Base-by-base conservation (phyloP, 2,113 vertebrate genomes). In the Rhinolophus sinicus region DNA sequence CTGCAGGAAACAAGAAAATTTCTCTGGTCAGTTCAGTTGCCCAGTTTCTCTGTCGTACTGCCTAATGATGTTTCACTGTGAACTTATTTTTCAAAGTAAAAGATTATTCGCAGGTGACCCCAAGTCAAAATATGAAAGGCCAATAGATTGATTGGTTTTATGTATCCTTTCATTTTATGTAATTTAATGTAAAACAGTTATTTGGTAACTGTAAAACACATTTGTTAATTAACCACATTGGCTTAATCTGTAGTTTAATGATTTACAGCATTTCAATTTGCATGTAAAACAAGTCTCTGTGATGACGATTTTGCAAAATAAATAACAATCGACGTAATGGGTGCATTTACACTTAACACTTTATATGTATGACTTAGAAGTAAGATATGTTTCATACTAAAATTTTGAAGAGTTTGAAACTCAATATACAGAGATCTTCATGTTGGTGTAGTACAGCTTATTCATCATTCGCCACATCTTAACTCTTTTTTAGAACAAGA, bases 171-270 rank as follows among this genome's bases (percentile, higher is more conserved):
- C n/a, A 93, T 76, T 78, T 82, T 90, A 76, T 93, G 52, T 88
- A 90, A 84, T 73, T 94, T 90, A 87, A 92, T 84, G 38, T 88
- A 70, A 77, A 96, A 54, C 0, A 81, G 54, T 96, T 82, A 90
- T 60, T 95, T 95, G 77, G 52, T 84, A 84, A 54, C 75, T 88
- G 26, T 92, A 75, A 93, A 94, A 81, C 47, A 84, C 13, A 76
- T 80, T 90, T 94, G 80, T 92, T 97, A 95, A 96, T 96, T 96
- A 82, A 88, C 70, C 54, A 72, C 67, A 93, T 95, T 92, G 80
- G 54, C 56, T 96, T 95, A 90, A 81, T 96, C 82, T 94, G 50
- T 94, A 94, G 93, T 92, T 95, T 89, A 94, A 9, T 95, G 91
- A 85, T 40, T 95, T 96, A 88, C 28, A 83, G 88, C 56, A 67